phyloP scores from a whole-genome alignment of 2,113 vertebrate species.

The Carlito syrichta region DNA sequence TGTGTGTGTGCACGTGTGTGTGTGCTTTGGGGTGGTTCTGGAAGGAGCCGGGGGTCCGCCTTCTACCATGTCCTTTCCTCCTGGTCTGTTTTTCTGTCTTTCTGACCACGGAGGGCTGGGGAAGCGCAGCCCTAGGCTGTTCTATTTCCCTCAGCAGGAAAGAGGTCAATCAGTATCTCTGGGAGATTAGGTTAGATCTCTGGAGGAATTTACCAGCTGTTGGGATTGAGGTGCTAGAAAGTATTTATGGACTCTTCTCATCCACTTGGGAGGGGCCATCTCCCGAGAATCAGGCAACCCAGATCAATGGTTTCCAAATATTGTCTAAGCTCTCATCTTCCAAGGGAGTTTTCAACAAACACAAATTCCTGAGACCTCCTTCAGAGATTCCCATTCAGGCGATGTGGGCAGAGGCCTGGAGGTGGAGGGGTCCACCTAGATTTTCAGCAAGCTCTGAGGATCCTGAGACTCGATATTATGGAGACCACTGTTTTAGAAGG shows the following conservation, averaged over 20 bases:
- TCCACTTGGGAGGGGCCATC: neutral
- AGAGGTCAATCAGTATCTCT: neutral
- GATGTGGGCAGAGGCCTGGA: neutral
- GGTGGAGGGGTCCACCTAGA: rapidly evolving
- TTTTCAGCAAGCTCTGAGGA: neutral
- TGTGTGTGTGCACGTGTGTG: constrained; percentile 78
- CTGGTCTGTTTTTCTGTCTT: neutral
- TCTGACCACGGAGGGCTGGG: neutral
- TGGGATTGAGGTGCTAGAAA: neutral
- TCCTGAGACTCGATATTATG: neutral
- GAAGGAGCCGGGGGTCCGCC: neutral
- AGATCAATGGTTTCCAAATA: neutral
- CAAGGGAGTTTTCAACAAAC: neutral
- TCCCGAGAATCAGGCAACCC: neutral
- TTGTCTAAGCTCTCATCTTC: neutral
- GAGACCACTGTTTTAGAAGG: neutral
- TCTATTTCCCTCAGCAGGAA: neutral
- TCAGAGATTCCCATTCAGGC: neutral
- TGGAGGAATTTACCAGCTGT: neutral
- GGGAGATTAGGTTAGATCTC: neutral
- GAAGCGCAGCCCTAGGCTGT: neutral
- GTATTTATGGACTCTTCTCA: neutral
- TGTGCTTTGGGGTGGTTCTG: neutral
- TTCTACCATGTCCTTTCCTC: neutral
- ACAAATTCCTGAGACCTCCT: neutral